These are phyloP conservation scores for Upupa epops DNA, from an alignment of 2,113 vertebrate genomes.

Conservation along the genomic window DNA sequence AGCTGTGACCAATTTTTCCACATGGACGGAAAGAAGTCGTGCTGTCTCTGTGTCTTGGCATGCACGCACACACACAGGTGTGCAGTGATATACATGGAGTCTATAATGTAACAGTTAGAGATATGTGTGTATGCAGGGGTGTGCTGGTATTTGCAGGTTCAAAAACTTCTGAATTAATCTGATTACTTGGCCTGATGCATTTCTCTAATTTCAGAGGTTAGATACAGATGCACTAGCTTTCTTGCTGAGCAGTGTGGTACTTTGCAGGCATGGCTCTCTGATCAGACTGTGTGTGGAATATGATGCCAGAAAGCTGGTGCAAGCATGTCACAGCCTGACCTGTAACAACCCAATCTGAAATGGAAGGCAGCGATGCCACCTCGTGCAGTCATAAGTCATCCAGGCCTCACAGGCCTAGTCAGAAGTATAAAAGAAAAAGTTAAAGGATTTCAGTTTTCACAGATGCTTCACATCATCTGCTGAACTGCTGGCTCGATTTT, in stretches of 20 bases:
- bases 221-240: not conserved
- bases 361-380: not conserved
- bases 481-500: not conserved
- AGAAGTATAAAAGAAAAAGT: not conserved
- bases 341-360: not conserved
- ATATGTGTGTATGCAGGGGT: not conserved
- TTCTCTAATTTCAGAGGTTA: not conserved
- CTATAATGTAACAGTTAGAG: not conserved
- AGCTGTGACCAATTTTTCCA: not conserved
- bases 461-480: not conserved
- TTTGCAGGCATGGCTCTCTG: not conserved
- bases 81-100: not conserved
- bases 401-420: slow-evolving; percentile 33
- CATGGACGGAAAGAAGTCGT: not conserved
- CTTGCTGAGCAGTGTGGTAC: not conserved
- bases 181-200: not conserved
- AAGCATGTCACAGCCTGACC: not conserved
- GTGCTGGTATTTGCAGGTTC: not conserved
- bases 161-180: not conserved
- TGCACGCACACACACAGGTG: not conserved
- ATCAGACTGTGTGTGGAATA: not conserved
- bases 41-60: not conserved
- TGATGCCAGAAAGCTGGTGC: not conserved
- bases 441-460: not conserved
- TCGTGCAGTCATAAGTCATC: not conserved